Evolutionary conservation across 2,113 vertebrate species (phyloP).

Genomic region (Semicossyphus pulcher): DNA sequence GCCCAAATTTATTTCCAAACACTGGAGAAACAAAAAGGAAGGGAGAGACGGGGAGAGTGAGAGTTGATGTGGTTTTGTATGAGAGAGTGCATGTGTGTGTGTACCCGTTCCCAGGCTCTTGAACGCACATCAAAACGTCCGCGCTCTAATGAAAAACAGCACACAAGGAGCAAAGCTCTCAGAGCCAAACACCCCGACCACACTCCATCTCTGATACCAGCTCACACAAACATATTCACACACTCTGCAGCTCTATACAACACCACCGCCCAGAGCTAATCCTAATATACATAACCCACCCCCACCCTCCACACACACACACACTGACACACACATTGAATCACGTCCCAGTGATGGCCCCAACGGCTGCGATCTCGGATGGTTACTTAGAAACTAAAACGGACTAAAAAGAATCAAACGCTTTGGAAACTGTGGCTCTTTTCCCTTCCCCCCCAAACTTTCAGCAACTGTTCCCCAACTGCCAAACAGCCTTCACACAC

Average conservation of each 20-base stretch:
- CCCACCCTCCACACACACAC: slow-evolving; percentile 15
- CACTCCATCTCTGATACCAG: slow-evolving; percentile 47
- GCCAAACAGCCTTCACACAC: slow-evolving; percentile 26
- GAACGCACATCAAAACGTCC: slow-evolving; percentile 72
- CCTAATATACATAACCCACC: slow-evolving; percentile 61
- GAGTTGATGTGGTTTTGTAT: slow-evolving; percentile 33
- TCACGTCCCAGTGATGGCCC: slow-evolving; percentile 64
- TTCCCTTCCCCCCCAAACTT: slow-evolving; percentile 44
- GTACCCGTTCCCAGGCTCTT: slow-evolving; percentile 46
- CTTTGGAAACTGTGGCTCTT: slow-evolving; percentile 57
- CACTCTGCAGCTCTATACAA: slow-evolving; percentile 23
- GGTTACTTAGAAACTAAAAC: slow-evolving; percentile 75
- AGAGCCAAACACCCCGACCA: slow-evolving; percentile 33
- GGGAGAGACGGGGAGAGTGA: slow-evolving; percentile 29
- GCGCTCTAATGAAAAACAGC: slow-evolving; percentile 73
- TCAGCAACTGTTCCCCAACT: slow-evolving; percentile 46
- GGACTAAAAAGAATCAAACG: slow-evolving; percentile 45
- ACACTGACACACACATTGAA: slow-evolving; percentile 29
- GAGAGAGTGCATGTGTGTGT: slow-evolving; percentile 14
- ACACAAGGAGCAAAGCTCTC: slow-evolving; percentile 49
- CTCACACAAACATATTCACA: slow-evolving; percentile 46
- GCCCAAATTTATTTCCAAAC: slow-evolving; percentile 67
- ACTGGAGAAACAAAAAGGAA: slow-evolving; percentile 38
- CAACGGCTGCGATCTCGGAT: slow-evolving; percentile 55
- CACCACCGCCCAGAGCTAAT: slow-evolving; percentile 43